These are phyloP conservation scores for Agapostemon virescens DNA, from an alignment of 2,888 invertebrate genomes.

Conservation along the genomic window DNA sequence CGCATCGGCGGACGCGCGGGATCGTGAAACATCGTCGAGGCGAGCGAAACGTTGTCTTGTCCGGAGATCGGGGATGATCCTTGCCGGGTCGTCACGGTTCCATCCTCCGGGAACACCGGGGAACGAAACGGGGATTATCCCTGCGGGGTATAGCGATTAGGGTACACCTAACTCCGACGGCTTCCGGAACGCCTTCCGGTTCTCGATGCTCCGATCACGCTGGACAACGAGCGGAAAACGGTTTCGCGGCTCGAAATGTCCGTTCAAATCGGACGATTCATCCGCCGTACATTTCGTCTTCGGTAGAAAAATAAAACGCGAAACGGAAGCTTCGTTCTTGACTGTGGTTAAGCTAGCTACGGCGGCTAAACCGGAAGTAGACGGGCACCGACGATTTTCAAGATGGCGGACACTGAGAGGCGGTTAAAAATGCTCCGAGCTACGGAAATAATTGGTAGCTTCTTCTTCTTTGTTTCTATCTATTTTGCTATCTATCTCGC, in stretches of 20 bases:
- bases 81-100: constrained; percentile 37
- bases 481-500: no score
- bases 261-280: no score
- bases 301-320: constrained; percentile 61
- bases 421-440: constrained; percentile 69
- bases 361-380: constrained; percentile 15
- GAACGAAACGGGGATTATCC: constrained; percentile 11
- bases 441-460: constrained; percentile 71
- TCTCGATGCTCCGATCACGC: neutral
- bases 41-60: constrained; percentile 35
- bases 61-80: constrained; percentile 43
- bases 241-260: neutral
- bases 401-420: constrained; percentile 21
- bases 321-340: neutral
- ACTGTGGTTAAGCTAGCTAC: constrained; percentile 26
- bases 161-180: constrained; percentile 47
- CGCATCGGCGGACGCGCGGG: constrained; percentile 34
- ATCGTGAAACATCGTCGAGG: constrained; percentile 41
- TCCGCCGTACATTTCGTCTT: no score
- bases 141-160: constrained; percentile 14
- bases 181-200: neutral
- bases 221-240: neutral
- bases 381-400: constrained; percentile 16
- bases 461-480: constrained; percentile 42
- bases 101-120: constrained; percentile 31